Evolutionary conservation across 2,113 vertebrate species (phyloP).

Genomic region (Leptosomus discolor): DNA sequence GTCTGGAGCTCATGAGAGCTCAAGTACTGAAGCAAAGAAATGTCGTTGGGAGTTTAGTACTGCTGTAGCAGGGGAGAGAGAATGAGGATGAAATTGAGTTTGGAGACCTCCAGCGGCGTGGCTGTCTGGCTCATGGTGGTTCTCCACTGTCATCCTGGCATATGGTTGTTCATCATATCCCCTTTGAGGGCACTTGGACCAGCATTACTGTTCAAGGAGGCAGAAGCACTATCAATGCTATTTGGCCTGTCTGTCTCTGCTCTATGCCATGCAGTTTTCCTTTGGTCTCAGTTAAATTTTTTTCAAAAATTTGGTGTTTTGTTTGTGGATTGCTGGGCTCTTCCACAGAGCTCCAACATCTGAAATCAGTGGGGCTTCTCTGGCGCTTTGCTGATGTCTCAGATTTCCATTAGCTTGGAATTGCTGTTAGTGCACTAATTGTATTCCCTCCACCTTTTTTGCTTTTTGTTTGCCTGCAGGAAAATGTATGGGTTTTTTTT

Average conservation of each 20-base stretch:
- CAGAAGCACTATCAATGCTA: not conserved
- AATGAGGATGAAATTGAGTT: accelerated
- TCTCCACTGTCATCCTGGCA: accelerated
- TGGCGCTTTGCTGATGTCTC: not conserved
- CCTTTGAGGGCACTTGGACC: not conserved
- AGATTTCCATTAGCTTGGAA: not conserved
- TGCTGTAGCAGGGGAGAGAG: not conserved
- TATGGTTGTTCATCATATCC: accelerated
- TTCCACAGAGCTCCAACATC: not conserved
- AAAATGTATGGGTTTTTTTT: not conserved
- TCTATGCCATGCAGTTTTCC: not conserved
- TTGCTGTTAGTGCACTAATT: not conserved
- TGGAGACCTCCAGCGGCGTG: not conserved
- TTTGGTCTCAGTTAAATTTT: not conserved
- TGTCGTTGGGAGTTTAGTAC: accelerated
- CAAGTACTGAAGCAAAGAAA: not conserved
- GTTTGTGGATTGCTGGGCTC: not conserved
- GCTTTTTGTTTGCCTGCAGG: not conserved
- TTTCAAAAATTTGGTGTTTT: not conserved
- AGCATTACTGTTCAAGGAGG: not conserved
- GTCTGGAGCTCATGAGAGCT: not conserved
- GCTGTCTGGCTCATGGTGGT: accelerated
- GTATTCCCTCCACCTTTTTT: not conserved
- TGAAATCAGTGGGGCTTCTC: not conserved
- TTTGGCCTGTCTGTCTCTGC: not conserved